Evolutionary conservation across 2,113 vertebrate genomes (phyloP).

Genomic region (Peromyscus maniculatus): DNA sequence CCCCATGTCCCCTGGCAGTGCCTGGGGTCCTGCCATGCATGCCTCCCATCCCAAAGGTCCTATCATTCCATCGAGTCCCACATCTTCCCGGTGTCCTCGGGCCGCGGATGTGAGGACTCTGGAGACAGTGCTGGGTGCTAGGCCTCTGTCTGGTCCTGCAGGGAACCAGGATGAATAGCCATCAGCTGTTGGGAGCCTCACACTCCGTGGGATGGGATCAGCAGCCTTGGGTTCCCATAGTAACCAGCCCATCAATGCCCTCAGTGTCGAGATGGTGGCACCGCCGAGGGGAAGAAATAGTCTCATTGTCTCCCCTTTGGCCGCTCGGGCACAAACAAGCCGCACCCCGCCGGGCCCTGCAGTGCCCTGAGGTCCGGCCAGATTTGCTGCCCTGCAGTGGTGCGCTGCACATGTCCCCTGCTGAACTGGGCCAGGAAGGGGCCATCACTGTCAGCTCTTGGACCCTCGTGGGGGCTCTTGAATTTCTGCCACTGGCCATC

Average conservation of each 20-base stretch:
- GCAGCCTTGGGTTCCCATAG: constrained; percentile 76
- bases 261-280: constrained; percentile 52
- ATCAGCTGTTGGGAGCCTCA: constrained; percentile 70
- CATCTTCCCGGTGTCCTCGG: neutral
- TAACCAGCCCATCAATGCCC: constrained; percentile 76
- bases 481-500: neutral
- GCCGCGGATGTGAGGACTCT: neutral
- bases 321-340: constrained; percentile 56
- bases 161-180: constrained; percentile 67
- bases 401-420: neutral
- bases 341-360: neutral
- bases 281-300: constrained; percentile 54
- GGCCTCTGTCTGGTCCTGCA: constrained; percentile 36
- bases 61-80: neutral
- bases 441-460: neutral
- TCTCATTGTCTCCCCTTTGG: constrained; percentile 74
- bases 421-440: neutral
- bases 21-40: neutral
- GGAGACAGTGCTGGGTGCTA: neutral
- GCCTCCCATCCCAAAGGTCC: neutral
- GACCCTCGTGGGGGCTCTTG: neutral
- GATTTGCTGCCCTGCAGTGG: neutral
- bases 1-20: neutral
- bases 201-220: constrained; percentile 43
- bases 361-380: neutral